phyloP scores from a whole-genome alignment of 2,888 invertebrate genomes.

The Auanema freiburgensis region DNA sequence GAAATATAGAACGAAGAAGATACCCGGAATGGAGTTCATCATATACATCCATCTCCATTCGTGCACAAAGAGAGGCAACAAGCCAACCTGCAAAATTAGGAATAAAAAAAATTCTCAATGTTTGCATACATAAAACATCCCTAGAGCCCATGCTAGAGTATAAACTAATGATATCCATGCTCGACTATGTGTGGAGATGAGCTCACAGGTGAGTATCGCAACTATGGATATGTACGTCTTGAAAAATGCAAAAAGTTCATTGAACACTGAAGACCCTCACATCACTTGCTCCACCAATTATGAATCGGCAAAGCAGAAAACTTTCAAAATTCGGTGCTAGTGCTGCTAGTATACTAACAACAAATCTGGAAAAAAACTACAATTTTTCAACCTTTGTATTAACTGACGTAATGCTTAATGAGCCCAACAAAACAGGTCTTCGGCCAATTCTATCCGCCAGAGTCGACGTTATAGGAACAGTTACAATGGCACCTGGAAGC shows the following conservation, averaged over 20 bases:
- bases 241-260: neutral
- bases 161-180: slow-evolving; percentile 16
- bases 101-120: neutral
- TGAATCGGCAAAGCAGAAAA: slow-evolving; percentile 7
- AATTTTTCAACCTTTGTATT: neutral
- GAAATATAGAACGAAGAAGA: slow-evolving; percentile 8
- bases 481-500: neutral
- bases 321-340: slow-evolving; percentile 3
- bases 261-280: neutral
- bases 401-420: neutral
- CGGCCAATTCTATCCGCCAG: slow-evolving; percentile 2
- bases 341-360: neutral
- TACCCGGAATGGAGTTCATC: slow-evolving; percentile 1
- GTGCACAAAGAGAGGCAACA: neutral
- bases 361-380: neutral
- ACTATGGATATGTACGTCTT: slow-evolving; percentile 20
- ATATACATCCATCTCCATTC: slow-evolving; percentile 17
- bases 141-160: slow-evolving; percentile 11
- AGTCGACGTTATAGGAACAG: neutral
- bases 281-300: slow-evolving; percentile 10
- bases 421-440: neutral
- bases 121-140: slow-evolving; percentile 8
- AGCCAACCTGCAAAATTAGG: slow-evolving; percentile 3
- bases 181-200: slow-evolving; percentile 15
- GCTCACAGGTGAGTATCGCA: slow-evolving; percentile 19